A percentile compares a stretch with the other conserved stretches of the same genome.
phyloP scores from a whole-genome alignment of 2,888 invertebrate genomes.

The Meteorus cinctellus region DNA sequence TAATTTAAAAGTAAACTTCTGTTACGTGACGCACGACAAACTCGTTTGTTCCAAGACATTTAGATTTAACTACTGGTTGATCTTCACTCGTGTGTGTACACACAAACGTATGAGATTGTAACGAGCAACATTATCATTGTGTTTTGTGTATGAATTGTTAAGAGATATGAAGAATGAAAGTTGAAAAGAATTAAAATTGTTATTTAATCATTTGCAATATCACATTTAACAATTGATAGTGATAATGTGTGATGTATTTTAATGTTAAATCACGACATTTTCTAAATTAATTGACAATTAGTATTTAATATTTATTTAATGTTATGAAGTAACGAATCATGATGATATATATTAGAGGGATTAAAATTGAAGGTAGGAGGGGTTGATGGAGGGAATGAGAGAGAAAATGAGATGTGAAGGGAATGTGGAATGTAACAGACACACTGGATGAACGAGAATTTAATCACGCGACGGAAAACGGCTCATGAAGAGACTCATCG shows the following conservation, averaged over 20 bases:
- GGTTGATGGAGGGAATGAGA: conserved; percentile 26
- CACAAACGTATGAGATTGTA: conserved; percentile 11
- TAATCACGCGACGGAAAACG: conserved; percentile 41
- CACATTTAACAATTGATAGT: too few species aligned
- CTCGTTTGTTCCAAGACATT: conserved; percentile 34
- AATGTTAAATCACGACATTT: not conserved
- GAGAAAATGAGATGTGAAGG: conserved; percentile 38
- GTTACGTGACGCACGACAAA: conserved; percentile 40
- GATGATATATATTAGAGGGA: not conserved
- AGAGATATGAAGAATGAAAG: too few species aligned
- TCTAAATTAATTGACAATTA: not conserved
- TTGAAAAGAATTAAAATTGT: too few species aligned
- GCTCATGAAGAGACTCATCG: conserved; percentile 19
- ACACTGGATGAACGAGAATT: conserved; percentile 60
- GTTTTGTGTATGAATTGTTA: not conserved
- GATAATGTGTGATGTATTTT: not conserved
- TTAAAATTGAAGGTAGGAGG: not conserved
- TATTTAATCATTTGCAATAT: too few species aligned
- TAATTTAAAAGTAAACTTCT: conserved; percentile 40
- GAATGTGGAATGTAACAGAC: conserved; percentile 45
- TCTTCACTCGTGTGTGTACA: conserved; percentile 1
- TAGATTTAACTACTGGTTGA: conserved; percentile 26
- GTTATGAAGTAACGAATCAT: conserved; percentile 8
- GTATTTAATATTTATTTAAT: not conserved
- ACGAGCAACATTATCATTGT: not conserved